Base-by-base conservation (phyloP, 2,797 vertebrate genomes). In the Psittacula derbiana region DNA sequence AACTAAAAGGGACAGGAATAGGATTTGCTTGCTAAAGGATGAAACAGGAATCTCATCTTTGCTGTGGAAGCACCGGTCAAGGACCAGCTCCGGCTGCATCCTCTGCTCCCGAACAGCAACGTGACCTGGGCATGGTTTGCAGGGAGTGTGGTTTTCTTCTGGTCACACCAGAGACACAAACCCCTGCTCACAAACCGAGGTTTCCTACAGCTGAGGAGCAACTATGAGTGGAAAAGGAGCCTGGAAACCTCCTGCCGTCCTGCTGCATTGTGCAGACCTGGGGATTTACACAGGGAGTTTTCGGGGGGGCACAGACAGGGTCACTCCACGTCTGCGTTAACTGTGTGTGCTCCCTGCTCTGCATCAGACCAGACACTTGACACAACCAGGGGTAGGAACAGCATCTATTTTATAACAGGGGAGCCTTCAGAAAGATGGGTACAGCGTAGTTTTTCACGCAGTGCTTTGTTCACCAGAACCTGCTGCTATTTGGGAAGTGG, bases 331-430 rank as follows among this genome's bases (percentile, higher is more conserved):
- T 6, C 25, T 28, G 11, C 5, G 6, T 33, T 43, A 33, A 20
- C 31, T 65, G 11, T 21, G 12, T 44, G 24, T 23, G 47, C 47
- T 64, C 38, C 19, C 16, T 41, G 30, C 69, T 79, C 30, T 33
- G 27, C 46, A 4, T 25, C 53, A 49, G 67, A 16, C 10, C 0
- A 0, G 14, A 33, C 1, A 0, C 14, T 62, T 19, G 8, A 8
- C 50, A 30, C 81, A 16, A 43, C 36, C 55, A 8, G 14, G 12
- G n/a, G n/a, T 36, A 49, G 44, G 76, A 71, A 50, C 6, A 21
- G 20, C 44, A 61, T 33, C 41, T 38, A 8, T 38, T 36, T 90
- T 19, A 23, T 36, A 38, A 38, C 12, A 19, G 1, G 23, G 33
- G 25, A 43, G 28, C 50, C 64, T 80, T 70, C 24, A 30, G 40